A percentile compares a stretch with the other conserved stretches of the same genome.
These are phyloP conservation scores for Orthosia gothica DNA, from an alignment of 2,888 invertebrate species.

Conservation along the genomic window DNA sequence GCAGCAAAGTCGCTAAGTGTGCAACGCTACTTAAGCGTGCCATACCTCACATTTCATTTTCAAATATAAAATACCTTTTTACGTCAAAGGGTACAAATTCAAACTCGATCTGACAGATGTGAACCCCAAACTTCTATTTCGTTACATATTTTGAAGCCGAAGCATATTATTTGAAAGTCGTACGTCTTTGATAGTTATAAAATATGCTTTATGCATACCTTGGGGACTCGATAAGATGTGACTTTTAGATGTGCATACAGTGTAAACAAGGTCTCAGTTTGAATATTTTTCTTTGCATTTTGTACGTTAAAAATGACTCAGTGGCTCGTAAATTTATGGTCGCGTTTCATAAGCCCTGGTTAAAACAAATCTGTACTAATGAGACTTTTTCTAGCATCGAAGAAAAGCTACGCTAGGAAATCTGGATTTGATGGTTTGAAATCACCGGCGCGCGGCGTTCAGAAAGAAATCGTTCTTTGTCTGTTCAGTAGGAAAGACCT, in stretches of 20 bases:
- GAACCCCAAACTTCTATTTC: slow-evolving; percentile 35
- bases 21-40: neutral
- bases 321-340: slow-evolving; percentile 1
- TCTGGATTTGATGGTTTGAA: neutral
- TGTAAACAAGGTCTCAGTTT: neutral
- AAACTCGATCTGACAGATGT: slow-evolving; percentile 26
- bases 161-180: slow-evolving; percentile 25
- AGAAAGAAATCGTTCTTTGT: no score
- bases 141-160: slow-evolving; percentile 15
- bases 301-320: neutral
- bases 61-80: slow-evolving; percentile 32
- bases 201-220: neutral
- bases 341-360: neutral
- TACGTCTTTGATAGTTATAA: slow-evolving; percentile 14
- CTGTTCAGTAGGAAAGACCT: no score
- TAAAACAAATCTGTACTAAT: slow-evolving; percentile 21
- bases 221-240: neutral
- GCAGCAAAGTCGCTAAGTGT: neutral
- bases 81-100: slow-evolving; percentile 35
- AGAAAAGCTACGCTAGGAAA: neutral
- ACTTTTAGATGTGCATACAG: neutral
- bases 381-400: slow-evolving; percentile 1
- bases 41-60: slow-evolving; percentile 18
- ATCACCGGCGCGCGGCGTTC: neutral
- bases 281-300: neutral